Evolutionary conservation across 2,888 invertebrate genomes (phyloP), one percentile per base, ranked within the genome.

Genomic region (Drosophila kuntzei): DNA sequence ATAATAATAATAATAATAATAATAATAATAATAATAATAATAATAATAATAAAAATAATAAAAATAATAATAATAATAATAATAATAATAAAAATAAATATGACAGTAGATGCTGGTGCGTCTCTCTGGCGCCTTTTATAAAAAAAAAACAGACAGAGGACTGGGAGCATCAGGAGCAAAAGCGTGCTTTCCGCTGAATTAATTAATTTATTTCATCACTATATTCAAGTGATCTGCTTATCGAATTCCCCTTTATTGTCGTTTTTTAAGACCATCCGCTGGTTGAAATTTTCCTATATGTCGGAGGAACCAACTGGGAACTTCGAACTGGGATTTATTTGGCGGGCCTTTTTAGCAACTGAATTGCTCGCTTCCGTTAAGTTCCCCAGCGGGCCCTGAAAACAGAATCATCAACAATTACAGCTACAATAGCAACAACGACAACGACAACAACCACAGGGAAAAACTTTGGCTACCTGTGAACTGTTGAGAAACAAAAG

Each of bases 341-440:
- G 74, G 44, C 36, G 50, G 76, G 80, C 71, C 87, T 82, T 84
- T 84, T 87, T 82, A 79, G 77, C 84, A 73, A 80, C 84, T 86
- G 86, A 86, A 86, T 86, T 86, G 89, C 84, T 77, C 68, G 84
- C 88, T 86, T 86, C 86, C 86, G 88, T 80, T 86, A 76, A 88
- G 83, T 88, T 88, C 79, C 74, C 80, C 86, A 70, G 47, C 32
- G 88, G 83, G 82, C 65, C 55, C 32, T n/a, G 47, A 51, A 14
- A 14, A 27, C 51, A 73, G 18, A 61, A 58, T 51, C 49, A 54
- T 53, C 69, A 58, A 34, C 43, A 55, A 34, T 29, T 29, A 14
- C 32, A 51, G 22, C 49, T 37, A 7, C 32, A 34, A 29, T 27
- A 39, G 37, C 8, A 12, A 43, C 3, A 32, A 6, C 12, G 11